These are phyloP conservation scores for Gisinianus flammeolus DNA, from an alignment of 2,888 invertebrate genomes.

Conservation along the genomic window DNA sequence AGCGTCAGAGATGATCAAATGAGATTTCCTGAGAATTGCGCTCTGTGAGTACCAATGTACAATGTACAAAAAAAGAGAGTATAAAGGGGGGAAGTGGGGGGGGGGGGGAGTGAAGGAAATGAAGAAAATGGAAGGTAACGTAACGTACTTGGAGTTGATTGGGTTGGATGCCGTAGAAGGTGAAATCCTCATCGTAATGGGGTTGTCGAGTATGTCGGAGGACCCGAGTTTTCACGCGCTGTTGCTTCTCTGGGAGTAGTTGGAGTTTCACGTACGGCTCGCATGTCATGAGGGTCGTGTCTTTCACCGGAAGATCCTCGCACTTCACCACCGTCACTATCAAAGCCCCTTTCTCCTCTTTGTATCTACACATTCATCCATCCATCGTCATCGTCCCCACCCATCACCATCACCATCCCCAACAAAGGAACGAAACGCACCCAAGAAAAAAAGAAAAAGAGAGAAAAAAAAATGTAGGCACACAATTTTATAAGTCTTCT, in stretches of 20 bases:
- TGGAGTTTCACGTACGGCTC: constrained; percentile 99
- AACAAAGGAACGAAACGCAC: too few species aligned
- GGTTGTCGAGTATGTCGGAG: constrained; percentile 95
- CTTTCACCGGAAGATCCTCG: constrained; percentile 83
- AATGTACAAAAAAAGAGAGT: too few species aligned
- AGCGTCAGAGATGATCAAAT: too few species aligned
- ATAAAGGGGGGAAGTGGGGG: too few species aligned
- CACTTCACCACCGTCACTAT: constrained; percentile 92
- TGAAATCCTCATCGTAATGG: constrained; percentile 98
- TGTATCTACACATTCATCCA: constrained; percentile 73
- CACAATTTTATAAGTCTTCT: background rate
- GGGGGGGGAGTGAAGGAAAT: background rate
- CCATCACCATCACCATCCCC: background rate
- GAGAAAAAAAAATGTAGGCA: too few species aligned
- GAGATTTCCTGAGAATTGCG: too few species aligned
- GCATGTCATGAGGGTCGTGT: constrained; percentile 78
- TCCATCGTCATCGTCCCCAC: background rate
- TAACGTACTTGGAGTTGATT: constrained; percentile 73
- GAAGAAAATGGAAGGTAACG: too few species aligned
- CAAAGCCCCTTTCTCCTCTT: constrained; percentile 86
- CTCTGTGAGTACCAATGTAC: too few species aligned
- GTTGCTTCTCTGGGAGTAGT: constrained; percentile 94
- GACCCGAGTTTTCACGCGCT: constrained; percentile 95
- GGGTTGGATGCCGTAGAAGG: constrained; percentile 91
- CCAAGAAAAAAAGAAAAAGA: too few species aligned